Percentiles rank a stretch among this genome's conserved stretches.
These are phyloP conservation scores for Cephus spinipes DNA, from an alignment of 2,888 invertebrate genomes.

Conservation along the genomic window DNA sequence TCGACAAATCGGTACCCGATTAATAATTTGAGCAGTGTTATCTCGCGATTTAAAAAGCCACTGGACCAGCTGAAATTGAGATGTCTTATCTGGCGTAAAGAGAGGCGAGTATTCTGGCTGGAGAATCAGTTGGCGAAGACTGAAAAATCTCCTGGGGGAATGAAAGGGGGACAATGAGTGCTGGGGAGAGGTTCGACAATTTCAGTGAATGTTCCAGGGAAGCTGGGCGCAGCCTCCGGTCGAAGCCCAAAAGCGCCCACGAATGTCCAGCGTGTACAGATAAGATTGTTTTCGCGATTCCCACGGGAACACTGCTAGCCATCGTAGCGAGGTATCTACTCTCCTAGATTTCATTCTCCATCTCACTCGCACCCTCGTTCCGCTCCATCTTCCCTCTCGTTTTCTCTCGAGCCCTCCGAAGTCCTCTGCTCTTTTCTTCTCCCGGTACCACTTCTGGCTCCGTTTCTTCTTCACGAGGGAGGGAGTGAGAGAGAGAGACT, in stretches of 20 bases:
- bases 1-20: conserved; percentile 13
- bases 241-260: not conserved
- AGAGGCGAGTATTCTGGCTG: conserved; percentile 41
- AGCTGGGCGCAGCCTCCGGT: not conserved
- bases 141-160: conserved; percentile 52
- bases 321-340: no score
- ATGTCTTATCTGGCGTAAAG: conserved; percentile 56
- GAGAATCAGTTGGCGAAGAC: conserved; percentile 41
- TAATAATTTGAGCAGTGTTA: no score
- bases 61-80: conserved; percentile 46
- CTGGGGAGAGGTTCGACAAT: not conserved
- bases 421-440: conserved; percentile 6
- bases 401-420: conserved; percentile 18
- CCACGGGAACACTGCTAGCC: conserved; percentile 29
- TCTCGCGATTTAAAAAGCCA: not conserved
- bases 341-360: conserved; percentile 9
- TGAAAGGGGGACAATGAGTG: conserved; percentile 28
- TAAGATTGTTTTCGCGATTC: conserved; percentile 48
- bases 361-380: conserved; percentile 1
- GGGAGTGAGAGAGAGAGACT: conserved; percentile 22
- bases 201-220: not conserved
- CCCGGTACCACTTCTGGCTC: not conserved
- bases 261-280: conserved; percentile 13
- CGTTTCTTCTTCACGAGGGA: no score
- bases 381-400: conserved; percentile 16